phyloP scores from a whole-genome alignment of 2,113 vertebrate species.

The Lophotis ruficrista region DNA sequence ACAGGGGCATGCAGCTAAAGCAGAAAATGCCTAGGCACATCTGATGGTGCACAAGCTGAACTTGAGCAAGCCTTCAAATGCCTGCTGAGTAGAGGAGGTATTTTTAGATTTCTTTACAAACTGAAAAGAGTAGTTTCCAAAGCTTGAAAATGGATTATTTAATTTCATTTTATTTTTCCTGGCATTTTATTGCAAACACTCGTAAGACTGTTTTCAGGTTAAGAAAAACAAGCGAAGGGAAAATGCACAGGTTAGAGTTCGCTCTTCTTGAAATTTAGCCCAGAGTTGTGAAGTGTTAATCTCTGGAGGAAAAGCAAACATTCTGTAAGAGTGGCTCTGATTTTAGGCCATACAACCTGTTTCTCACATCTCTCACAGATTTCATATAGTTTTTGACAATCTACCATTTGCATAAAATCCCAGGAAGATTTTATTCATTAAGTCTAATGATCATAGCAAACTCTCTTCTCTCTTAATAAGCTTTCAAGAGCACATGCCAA shows the following conservation, averaged over 20 bases:
- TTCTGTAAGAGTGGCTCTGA: conserved; percentile 37
- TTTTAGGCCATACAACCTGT: conserved; percentile 12
- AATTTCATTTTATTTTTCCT: conserved; percentile 48
- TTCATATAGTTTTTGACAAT: conserved; percentile 23
- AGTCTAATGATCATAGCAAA: not conserved
- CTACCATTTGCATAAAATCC: not conserved
- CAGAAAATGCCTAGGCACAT: not conserved
- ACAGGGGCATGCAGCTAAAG: not conserved
- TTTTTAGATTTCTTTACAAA: conserved; percentile 45
- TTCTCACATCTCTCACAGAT: conserved; percentile 28
- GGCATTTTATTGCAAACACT: conserved; percentile 45
- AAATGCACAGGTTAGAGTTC: conserved; percentile 48
- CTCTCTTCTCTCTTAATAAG: not conserved
- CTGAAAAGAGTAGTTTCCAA: conserved; percentile 8
- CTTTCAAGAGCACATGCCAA: conserved; percentile 15
- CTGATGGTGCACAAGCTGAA: not conserved
- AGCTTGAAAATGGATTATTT: conserved; percentile 49
- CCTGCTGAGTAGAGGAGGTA: not conserved
- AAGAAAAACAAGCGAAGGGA: conserved; percentile 59
- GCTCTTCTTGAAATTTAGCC: conserved; percentile 60
- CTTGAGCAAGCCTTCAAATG: not conserved
- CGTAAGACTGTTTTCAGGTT: conserved; percentile 34
- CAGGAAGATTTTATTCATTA: conserved; percentile 39
- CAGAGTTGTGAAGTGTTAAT: conserved; percentile 68
- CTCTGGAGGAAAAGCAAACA: conserved; percentile 68